These are phyloP conservation scores for Strigamia crassipes DNA, from an alignment of 2,888 invertebrate species.

Conservation along the genomic window DNA sequence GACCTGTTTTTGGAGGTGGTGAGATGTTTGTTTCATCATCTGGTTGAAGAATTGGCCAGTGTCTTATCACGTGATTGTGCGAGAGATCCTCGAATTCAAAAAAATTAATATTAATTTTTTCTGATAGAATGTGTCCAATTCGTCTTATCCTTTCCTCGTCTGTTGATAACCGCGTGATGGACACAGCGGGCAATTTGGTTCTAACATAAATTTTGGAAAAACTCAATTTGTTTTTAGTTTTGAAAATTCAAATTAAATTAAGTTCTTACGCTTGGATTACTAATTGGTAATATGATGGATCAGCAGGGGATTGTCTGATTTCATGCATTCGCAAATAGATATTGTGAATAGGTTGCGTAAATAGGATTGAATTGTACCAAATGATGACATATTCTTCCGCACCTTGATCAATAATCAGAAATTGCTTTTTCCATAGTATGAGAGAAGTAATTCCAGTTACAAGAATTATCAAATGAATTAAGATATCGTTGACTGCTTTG, in stretches of 20 bases:
- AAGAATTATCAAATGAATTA: neutral
- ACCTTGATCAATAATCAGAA: neutral
- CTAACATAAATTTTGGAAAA: neutral
- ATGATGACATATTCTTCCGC: neutral
- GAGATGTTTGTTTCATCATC: neutral
- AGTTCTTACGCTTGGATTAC: slow-evolving; percentile 28
- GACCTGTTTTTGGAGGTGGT: neutral
- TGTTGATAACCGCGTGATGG: neutral
- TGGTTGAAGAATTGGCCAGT: neutral
- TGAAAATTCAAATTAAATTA: too few relatives aligned
- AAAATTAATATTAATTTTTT: slow-evolving; percentile 8
- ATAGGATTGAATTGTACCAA: neutral
- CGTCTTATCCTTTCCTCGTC: neutral
- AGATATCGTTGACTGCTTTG: neutral
- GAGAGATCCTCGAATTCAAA: slow-evolving; percentile 19
- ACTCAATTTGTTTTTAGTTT: too few relatives aligned
- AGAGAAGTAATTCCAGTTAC: neutral
- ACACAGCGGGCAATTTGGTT: neutral
- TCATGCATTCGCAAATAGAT: slow-evolving; percentile 5
- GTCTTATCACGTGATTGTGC: slow-evolving; percentile 2
- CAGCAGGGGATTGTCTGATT: neutral
- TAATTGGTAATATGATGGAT: neutral
- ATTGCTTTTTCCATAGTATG: neutral
- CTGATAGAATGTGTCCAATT: slow-evolving; percentile 6
- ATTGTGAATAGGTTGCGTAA: neutral